Base-by-base conservation (phyloP, 2,888 invertebrate genomes). In the Pemphredon lugubris region DNA sequence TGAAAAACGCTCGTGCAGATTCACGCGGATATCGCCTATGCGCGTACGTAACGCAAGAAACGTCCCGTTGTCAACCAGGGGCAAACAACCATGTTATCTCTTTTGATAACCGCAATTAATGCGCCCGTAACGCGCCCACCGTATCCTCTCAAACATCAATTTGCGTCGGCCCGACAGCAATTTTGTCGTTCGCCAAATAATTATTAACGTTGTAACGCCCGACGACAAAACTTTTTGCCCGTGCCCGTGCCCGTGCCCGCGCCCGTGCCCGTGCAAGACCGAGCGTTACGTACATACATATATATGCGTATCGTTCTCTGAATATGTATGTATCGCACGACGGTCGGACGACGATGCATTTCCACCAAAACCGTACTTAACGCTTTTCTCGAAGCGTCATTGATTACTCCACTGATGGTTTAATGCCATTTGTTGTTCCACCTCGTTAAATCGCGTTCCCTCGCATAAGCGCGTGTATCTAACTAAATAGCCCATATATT, bases 81-180 rank as follows among this genome's bases (percentile, higher is more conserved):
- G 58, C 37, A 48, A 42, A 44, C 64, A 40, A 55, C 48, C 42
- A 40, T 16, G 39, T 6, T 34, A 18, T 37, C 39, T 11, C 34
- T 50, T 50, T 42, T 51, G 57, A 73, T 60, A 73, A 66, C 60
- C 47, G 44, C 51, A 71, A 73, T 73, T 73, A 71, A 71, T 71
- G 59, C 37, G 44, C 16, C 14, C 32, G 60, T 40, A 60, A 57
- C 57, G 30, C 47, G 32, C 37, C 21, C 72, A n/a, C 37, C 50
- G 59, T 51, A 42, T 40, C 37, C 59, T 59, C 16, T 51, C 71
- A 60, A 66, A 71, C 73, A 73, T 66, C 71, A 66, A 73, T 73
- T 73, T 57, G 42, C 55, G 47, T 44, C 60, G 32, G 55, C 39
- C 13, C 44, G 48, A 45, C 59, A 48, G 44, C 53, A 51, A 66